These are phyloP conservation scores for Scopus umbretta DNA, from an alignment of 2,113 vertebrate genomes.

Conservation along the genomic window DNA sequence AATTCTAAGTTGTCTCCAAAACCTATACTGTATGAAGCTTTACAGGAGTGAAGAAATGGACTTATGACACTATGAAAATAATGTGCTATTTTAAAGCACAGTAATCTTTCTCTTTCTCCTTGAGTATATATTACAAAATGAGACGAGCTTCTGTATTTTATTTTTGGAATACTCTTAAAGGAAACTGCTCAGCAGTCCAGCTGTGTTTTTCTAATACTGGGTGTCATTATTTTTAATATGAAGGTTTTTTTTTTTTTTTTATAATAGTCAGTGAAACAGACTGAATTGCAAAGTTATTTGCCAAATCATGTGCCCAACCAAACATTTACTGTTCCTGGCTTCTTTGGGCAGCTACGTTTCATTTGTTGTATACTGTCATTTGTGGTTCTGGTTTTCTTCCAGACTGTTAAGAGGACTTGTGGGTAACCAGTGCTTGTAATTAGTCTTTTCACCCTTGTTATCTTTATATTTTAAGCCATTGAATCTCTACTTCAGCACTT, in stretches of 20 bases:
- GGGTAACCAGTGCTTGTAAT: not conserved
- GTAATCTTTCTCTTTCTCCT: not conserved
- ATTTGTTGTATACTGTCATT: not conserved
- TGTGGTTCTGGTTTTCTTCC: not conserved
- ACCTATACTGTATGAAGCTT: not conserved
- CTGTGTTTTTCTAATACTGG: not conserved
- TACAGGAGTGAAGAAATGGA: not conserved
- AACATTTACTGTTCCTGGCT: not conserved
- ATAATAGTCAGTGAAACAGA: not conserved
- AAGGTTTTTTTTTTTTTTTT: not conserved
- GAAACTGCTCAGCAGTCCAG: not conserved
- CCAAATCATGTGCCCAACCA: not conserved
- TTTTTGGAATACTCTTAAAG: not conserved
- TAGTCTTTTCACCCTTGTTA: not conserved
- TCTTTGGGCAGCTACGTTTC: not conserved
- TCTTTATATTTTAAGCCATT: not conserved
- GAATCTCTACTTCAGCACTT: not conserved
- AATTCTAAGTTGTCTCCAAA: not conserved
- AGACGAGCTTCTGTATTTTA: not conserved
- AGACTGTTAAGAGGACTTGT: not conserved
- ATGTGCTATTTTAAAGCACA: not conserved
- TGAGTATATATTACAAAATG: not conserved
- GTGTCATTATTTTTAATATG: not conserved
- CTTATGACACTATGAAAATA: not conserved
- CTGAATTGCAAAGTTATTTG: not conserved